Conservation (phyloP, 2,888 invertebrate species). For the Lomographa bimaculata region DNA sequence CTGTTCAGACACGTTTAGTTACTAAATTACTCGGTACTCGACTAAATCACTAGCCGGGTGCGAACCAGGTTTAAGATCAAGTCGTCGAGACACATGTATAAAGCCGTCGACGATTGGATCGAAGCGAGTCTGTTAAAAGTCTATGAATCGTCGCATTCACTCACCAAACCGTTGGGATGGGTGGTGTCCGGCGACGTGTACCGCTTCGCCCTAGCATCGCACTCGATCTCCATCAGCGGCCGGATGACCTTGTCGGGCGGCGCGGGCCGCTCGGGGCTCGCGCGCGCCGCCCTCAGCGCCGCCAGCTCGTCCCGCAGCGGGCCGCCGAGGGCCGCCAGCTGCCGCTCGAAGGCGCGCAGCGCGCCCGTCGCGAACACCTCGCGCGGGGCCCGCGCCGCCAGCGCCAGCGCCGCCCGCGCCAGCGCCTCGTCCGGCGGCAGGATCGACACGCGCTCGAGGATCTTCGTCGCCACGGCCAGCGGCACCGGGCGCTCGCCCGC, state of each 20-base stretch:
- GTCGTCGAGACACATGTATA: no score
- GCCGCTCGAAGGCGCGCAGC: conserved; percentile 51
- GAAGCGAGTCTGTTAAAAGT: no score
- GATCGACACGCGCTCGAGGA: conserved; percentile 64
- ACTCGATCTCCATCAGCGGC: not conserved
- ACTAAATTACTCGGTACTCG: no score
- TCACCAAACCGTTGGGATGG: conserved; percentile 57
- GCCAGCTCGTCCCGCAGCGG: conserved; percentile 39
- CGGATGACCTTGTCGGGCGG: not conserved
- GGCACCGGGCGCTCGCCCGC: conserved; percentile 40
- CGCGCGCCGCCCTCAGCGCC: conserved; percentile 13
- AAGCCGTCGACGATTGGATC: no score
- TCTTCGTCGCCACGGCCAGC: conserved; percentile 43
- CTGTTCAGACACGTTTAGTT: no score
- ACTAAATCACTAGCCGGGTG: no score
- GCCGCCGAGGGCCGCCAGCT: conserved; percentile 35
- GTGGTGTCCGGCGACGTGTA: conserved; percentile 65
- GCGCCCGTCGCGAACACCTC: conserved; percentile 43
- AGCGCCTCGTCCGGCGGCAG: conserved; percentile 54
- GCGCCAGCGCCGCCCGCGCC: conserved; percentile 45
- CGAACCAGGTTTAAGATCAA: no score
- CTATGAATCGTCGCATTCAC: no score
- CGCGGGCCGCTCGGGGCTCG: not conserved
- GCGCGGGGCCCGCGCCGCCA: conserved; percentile 44
- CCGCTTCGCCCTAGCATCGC: conserved; percentile 24